These are phyloP conservation scores for Anguilla rostrata DNA, from an alignment of 2,113 vertebrate species.

Conservation along the genomic window DNA sequence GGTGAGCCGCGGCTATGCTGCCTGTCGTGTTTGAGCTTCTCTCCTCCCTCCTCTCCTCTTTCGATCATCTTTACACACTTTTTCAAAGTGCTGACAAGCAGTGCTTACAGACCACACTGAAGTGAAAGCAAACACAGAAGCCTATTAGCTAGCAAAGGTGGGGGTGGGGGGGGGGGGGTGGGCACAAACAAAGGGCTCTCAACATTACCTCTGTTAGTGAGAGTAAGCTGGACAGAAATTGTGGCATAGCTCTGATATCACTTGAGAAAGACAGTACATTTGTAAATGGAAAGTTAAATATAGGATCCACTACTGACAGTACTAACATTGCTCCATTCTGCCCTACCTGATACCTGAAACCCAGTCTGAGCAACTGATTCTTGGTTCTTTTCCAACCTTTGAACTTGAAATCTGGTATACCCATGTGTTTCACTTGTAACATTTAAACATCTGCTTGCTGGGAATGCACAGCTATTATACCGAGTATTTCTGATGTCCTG, in stretches of 20 bases:
- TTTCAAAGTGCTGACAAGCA: neutral
- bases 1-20: neutral
- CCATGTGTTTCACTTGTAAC: neutral
- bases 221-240: neutral
- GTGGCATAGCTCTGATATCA: neutral
- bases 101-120: neutral
- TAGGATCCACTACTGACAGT: neutral
- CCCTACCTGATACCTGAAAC: neutral
- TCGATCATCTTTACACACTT: neutral
- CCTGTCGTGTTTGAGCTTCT: neutral
- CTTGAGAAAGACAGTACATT: neutral
- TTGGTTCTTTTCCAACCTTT: neutral
- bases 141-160: too few relatives aligned
- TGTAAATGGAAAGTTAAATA: neutral
- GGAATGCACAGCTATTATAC: neutral
- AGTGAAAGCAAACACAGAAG: neutral
- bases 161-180: too few relatives aligned
- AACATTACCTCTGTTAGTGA: neutral
- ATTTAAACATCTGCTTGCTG: neutral
- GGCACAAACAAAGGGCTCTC: neutral
- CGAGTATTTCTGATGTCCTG: neutral
- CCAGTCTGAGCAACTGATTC: neutral
- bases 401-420: neutral
- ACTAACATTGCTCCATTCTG: neutral
- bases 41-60: neutral